phyloP scores from a whole-genome alignment of 2,797 vertebrate genomes.

The Neostethus bicornis region DNA sequence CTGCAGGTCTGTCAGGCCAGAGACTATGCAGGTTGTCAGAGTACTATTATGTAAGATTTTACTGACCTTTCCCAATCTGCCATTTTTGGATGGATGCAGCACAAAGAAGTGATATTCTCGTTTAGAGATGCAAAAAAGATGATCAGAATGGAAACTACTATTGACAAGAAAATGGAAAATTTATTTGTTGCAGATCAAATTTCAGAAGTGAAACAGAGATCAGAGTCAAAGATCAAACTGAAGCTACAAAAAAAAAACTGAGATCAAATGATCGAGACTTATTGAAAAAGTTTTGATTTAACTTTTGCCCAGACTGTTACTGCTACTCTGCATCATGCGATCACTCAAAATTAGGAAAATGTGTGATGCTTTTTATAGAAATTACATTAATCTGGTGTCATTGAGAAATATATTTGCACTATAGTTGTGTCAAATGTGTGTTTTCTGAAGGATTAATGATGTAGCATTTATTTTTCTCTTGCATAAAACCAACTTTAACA shows the following conservation, averaged over 20 bases:
- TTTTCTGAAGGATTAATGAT: constrained; percentile 33
- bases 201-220: neutral
- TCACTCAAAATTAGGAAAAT: neutral
- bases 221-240: neutral
- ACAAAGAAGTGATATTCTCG: constrained; percentile 8
- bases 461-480: constrained; percentile 14
- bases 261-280: constrained; percentile 1
- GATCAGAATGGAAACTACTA: neutral
- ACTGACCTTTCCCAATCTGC: constrained; percentile 34
- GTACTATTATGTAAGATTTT: constrained; percentile 61
- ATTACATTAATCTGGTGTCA: neutral
- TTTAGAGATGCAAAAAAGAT: neutral
- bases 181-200: neutral
- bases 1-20: constrained; percentile 50
- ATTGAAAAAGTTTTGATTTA: neutral
- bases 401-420: constrained; percentile 9
- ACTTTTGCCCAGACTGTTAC: neutral
- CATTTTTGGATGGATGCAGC: constrained; percentile 19
- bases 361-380: constrained; percentile 3
- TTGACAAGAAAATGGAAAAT: neutral
- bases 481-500: constrained; percentile 29
- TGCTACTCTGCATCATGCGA: neutral
- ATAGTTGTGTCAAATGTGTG: constrained; percentile 11
- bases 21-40: constrained; percentile 37
- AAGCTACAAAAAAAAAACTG: neutral